Conservation (phyloP, 1,140 invertebrate species). For the Latrodectus geometricus region DNA sequence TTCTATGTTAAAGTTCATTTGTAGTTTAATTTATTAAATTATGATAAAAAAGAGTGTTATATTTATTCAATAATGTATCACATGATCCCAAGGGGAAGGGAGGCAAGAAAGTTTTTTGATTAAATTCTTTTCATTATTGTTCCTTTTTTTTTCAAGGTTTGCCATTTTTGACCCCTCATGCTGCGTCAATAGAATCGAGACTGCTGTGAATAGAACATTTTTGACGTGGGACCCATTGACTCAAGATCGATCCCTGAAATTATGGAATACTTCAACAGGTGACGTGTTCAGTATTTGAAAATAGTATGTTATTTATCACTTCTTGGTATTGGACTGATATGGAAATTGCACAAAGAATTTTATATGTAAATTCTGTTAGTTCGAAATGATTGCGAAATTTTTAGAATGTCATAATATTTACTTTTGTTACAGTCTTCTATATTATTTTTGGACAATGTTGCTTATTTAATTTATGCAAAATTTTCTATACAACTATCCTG, state of each 20-base stretch:
- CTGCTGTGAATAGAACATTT: conserved; percentile 22
- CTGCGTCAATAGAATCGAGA: conserved; percentile 11
- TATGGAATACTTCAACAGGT: conserved; percentile 23
- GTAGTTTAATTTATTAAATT: too few relatives aligned
- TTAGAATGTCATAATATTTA: too few relatives aligned
- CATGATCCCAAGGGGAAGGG: too few relatives aligned
- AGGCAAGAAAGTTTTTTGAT: background rate
- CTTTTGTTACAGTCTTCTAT: background rate
- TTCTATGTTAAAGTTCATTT: too few relatives aligned
- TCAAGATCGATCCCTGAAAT: background rate
- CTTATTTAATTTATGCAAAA: too few relatives aligned
- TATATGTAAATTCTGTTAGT: background rate
- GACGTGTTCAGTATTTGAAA: background rate
- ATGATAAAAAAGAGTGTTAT: too few relatives aligned
- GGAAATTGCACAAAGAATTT: too few relatives aligned
- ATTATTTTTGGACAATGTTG: too few relatives aligned
- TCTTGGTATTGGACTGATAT: too few relatives aligned
- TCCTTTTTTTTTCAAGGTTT: conserved; percentile 7
- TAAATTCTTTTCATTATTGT: background rate
- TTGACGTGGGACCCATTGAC: conserved; percentile 20
- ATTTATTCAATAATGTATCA: too few relatives aligned
- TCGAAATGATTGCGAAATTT: background rate
- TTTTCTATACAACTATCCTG: too few relatives aligned
- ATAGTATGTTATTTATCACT: too few relatives aligned
- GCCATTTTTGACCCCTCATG: background rate